A percentile compares a stretch with the other conserved stretches of the same genome.
These are phyloP conservation scores for Ochotona princeps DNA, from an alignment of 2,113 vertebrate genomes.

Conservation along the genomic window DNA sequence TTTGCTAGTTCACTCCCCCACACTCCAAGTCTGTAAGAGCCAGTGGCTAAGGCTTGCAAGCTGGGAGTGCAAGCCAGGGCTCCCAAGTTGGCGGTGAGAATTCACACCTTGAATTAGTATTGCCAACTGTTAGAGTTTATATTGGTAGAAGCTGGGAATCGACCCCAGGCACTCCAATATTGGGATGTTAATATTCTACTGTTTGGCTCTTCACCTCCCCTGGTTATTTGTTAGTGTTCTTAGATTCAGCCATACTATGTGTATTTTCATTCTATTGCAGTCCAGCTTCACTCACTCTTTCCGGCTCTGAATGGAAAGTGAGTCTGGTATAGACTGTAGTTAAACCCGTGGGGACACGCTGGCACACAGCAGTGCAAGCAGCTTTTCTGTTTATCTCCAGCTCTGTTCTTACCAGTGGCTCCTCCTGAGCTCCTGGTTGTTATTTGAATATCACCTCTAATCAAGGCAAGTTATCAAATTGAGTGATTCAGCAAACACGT, in stretches of 20 bases:
- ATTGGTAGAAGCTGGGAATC: too few relatives aligned
- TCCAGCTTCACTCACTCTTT: neutral
- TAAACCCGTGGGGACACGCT: neutral
- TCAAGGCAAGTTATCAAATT: neutral
- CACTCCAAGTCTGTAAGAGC: too few relatives aligned
- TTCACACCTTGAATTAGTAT: too few relatives aligned
- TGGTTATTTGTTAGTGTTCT: neutral
- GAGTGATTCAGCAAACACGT: neutral
- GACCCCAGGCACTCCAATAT: too few relatives aligned
- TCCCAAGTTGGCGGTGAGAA: too few relatives aligned
- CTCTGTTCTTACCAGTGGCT: neutral
- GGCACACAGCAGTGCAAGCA: neutral
- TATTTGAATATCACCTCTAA: neutral
- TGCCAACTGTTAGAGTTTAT: too few relatives aligned
- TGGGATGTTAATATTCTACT: too few relatives aligned
- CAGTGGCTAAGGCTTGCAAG: too few relatives aligned
- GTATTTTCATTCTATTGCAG: neutral
- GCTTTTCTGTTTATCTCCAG: neutral
- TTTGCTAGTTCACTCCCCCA: too few relatives aligned
- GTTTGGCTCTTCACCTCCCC: too few relatives aligned
- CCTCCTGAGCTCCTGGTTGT: neutral
- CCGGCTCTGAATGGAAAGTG: neutral
- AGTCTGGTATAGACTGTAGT: neutral
- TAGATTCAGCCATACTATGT: neutral
- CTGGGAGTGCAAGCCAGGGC: too few relatives aligned